phyloP scores from a whole-genome alignment of 2,113 vertebrate genomes.

The Pomatostomus ruficeps region DNA sequence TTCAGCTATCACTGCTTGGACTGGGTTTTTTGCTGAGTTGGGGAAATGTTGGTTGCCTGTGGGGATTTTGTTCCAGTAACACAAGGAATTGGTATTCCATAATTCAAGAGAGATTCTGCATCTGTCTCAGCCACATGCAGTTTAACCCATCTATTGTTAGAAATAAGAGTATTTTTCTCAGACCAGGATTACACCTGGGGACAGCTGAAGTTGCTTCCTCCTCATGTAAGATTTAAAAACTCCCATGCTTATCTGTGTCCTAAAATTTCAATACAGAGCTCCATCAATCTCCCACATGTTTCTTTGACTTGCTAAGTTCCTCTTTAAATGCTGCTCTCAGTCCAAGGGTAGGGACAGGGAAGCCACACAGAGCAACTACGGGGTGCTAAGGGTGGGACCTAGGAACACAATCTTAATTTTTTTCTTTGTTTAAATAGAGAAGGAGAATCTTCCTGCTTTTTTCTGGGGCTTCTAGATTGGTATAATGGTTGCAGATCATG shows the following conservation, averaged over 20 bases:
- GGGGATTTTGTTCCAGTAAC: not conserved
- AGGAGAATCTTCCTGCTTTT: not conserved
- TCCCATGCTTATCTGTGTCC: not conserved
- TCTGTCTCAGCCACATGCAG: not conserved
- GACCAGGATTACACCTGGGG: not conserved
- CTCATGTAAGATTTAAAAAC: not conserved
- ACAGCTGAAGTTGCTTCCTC: not conserved
- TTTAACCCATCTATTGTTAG: not conserved
- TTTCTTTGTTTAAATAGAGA: not conserved
- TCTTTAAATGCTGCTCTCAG: not conserved
- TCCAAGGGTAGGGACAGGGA: not conserved
- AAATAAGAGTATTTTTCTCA: not conserved
- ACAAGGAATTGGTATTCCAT: not conserved
- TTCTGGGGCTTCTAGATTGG: not conserved
- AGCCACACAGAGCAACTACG: not conserved
- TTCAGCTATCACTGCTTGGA: not conserved
- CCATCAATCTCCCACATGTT: not conserved
- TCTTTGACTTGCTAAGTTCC: not conserved
- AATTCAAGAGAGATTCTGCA: not conserved
- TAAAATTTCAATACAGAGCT: not conserved
- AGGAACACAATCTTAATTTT: not conserved
- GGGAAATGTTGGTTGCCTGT: not conserved
- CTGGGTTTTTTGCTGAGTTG: not conserved
- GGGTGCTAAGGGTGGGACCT: not conserved
- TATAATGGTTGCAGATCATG: not conserved